Base-by-base conservation (phyloP, 2,888 invertebrate species). In the Drosophila cyrtoloma region DNA sequence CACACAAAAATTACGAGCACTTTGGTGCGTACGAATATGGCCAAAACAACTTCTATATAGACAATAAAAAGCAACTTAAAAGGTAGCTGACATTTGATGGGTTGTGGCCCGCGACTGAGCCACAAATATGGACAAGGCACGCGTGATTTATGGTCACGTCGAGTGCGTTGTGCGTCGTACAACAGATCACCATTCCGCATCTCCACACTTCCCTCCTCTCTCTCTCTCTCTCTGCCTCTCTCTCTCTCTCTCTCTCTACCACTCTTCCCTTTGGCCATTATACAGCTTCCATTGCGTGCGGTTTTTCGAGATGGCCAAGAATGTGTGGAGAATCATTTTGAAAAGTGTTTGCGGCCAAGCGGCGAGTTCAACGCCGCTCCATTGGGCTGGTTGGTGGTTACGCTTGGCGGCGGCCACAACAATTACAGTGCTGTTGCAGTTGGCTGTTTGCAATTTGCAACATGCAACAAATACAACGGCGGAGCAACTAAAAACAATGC, bases 81-180 rank as follows among this genome's bases (percentile, higher is more conserved):
- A 82, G 82, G 84, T 82, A 84, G 84, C 84, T 84, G 82, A 82
- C 82, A 78, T 84, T 82, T 82, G 82, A 82, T 81, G 76, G 75
- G 81, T 37, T 81, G 81, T 73, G 84, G 71, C 73, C 77, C 70
- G 73, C 74, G 77, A 42, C 77, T 70, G 63, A 72, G 62, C 65
- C 71, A 61, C 84, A 70, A 78, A 82, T 81, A 77, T 84, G 82
- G 82, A 67, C 67, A 81, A 75, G 82, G 75, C 81, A 84, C 77
- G 82, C 82, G 84, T 79, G 82, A 76, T 83, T 82, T 83, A 83
- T 83, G 82, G 84, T 61, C 79, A 84, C 58, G 72, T 75, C 65
- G 67, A 71, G 73, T 74, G 62, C 77, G 77, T 79, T 66, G 79
- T 68, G 33, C 60, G 52, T 63, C 58, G 42, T 55, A 30, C 39